phyloP scores from a whole-genome alignment of 2,113 vertebrate species.

The Numenius arquata region DNA sequence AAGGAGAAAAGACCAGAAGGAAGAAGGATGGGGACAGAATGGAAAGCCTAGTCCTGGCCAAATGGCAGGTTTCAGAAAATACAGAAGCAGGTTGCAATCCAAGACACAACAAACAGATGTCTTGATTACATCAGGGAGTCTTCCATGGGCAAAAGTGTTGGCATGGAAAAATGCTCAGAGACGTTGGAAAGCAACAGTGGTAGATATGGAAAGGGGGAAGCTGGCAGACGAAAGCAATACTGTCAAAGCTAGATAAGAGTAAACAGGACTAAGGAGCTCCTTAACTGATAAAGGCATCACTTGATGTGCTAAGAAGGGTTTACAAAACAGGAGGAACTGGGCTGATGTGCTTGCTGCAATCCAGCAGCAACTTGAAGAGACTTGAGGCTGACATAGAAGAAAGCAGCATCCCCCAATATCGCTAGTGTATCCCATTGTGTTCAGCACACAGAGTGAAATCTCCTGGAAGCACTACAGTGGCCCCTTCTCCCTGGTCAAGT shows the following conservation, averaged over 20 bases:
- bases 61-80: not conserved
- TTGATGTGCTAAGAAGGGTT: not conserved
- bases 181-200: not conserved
- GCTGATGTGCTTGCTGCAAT: not conserved
- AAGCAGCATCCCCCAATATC: not conserved
- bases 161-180: not conserved
- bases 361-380: not conserved
- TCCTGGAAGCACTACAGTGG: not conserved
- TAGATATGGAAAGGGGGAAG: not conserved
- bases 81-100: not conserved
- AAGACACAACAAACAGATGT: not conserved
- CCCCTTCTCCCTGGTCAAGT: not conserved
- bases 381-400: not conserved
- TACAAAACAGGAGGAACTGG: not conserved
- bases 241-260: not conserved
- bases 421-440: not conserved
- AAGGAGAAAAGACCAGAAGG: not conserved
- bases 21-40: not conserved
- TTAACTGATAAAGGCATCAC: not conserved
- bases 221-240: not conserved
- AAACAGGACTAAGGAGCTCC: not conserved
- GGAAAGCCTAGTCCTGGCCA: not conserved
- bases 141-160: not conserved
- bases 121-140: not conserved
- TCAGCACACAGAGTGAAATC: not conserved